A percentile compares a stretch with the other conserved stretches of the same genome.
phyloP scores from a whole-genome alignment of 2,888 invertebrate species.

The Drosophila neotestacea region DNA sequence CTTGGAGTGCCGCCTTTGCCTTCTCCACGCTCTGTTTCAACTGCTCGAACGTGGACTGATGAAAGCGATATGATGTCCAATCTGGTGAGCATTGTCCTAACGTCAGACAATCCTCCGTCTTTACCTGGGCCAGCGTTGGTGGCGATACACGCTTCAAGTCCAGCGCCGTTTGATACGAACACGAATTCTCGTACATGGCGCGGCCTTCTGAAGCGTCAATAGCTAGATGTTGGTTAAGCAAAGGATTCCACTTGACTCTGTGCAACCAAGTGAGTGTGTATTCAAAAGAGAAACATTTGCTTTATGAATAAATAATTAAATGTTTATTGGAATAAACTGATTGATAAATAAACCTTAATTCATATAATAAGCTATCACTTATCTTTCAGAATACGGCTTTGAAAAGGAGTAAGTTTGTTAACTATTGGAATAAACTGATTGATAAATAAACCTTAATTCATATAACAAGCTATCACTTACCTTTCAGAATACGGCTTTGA shows the following conservation, averaged over 20 bases:
- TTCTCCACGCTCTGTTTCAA: conserved; percentile 96
- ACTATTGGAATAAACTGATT: no score
- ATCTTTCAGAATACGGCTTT: no score
- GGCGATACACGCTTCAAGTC: conserved; percentile 90
- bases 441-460: no score
- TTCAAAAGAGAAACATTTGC: background rate
- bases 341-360: no score
- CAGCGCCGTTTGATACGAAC: conserved; percentile 94
- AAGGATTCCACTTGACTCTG: conserved; percentile 84
- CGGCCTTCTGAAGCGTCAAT: conserved; percentile 63
- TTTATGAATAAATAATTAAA: no score
- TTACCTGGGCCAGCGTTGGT: conserved; percentile 84
- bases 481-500: no score
- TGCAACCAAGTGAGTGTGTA: background rate
- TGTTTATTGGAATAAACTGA: no score
- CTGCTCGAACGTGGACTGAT: conserved; percentile 95
- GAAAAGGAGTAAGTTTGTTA: no score
- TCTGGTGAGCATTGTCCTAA: conserved; percentile 88
- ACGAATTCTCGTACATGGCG: conserved; percentile 95
- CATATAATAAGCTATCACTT: no score
- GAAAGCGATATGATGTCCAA: conserved; percentile 92
- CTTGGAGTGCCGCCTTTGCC: conserved; percentile 94
- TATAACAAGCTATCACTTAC: no score
- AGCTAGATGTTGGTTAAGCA: conserved; percentile 74
- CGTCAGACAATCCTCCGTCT: conserved; percentile 86